phyloP scores from a whole-genome alignment of 2,113 vertebrate species.

The Caranx melampygus region DNA sequence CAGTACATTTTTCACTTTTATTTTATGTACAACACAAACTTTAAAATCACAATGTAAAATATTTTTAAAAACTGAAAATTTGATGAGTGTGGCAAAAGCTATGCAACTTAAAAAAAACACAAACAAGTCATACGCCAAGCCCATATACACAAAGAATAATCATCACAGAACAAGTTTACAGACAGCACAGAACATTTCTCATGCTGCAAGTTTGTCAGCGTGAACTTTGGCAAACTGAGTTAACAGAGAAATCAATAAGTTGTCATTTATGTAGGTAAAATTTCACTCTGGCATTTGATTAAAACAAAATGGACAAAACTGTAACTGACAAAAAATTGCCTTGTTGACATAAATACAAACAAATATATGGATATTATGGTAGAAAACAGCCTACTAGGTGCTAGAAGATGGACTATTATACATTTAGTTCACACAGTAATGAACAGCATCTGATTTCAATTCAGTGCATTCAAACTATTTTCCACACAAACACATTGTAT shows the following conservation, averaged over 20 bases:
- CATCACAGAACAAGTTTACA: background rate
- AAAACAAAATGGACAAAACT: background rate
- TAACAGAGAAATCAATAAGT: background rate
- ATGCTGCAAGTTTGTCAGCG: background rate
- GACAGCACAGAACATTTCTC: background rate
- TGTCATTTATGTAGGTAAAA: constrained; percentile 1
- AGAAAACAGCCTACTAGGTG: background rate
- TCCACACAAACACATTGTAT: background rate
- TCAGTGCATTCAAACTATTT: constrained; percentile 18
- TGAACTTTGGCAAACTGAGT: constrained; percentile 38
- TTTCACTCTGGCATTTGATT: constrained; percentile 39
- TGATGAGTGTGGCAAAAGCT: constrained; percentile 19
- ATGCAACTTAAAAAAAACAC: background rate
- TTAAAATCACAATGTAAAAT: constrained; percentile 33
- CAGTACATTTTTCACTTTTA: constrained; percentile 33
- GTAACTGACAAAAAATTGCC: background rate
- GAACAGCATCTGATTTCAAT: background rate
- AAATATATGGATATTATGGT: background rate
- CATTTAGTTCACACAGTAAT: background rate
- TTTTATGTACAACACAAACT: constrained; percentile 66
- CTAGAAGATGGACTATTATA: background rate
- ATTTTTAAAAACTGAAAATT: background rate
- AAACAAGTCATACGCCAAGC: background rate
- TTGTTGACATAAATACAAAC: constrained; percentile 53
- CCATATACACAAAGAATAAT: constrained; percentile 15